These are phyloP conservation scores for Linnaemya tessellans DNA, from an alignment of 2,888 invertebrate species.

Conservation along the genomic window DNA sequence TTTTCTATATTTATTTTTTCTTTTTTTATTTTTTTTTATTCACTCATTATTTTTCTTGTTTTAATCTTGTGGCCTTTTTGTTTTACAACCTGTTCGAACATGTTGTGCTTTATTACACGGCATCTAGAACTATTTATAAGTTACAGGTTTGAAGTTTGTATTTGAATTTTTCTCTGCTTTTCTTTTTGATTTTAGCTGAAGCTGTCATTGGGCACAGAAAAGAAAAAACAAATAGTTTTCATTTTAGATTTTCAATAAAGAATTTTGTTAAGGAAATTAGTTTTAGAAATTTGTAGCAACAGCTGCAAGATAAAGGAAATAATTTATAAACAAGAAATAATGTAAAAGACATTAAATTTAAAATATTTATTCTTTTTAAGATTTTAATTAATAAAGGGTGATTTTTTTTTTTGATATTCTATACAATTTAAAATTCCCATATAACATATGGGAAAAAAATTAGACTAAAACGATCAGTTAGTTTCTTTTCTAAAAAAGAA, in stretches of 20 bases:
- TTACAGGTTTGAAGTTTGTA: conserved; percentile 31
- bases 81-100: conserved; percentile 49
- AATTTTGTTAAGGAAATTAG: conserved; percentile 4
- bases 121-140: conserved; percentile 41
- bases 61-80: conserved; percentile 42
- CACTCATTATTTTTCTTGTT: conserved; percentile 9
- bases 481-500: too few relatives aligned
- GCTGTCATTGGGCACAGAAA: not conserved
- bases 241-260: not conserved
- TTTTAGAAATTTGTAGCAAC: not conserved
- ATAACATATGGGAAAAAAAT: too few relatives aligned
- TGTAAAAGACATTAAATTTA: not conserved
- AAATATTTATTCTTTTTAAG: too few relatives aligned
- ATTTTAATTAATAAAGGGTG: too few relatives aligned
- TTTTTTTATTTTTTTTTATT: too few relatives aligned
- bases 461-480: too few relatives aligned
- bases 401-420: too few relatives aligned
- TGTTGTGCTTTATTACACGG: conserved; percentile 26
- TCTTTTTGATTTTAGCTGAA: conserved; percentile 6
- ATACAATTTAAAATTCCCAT: too few relatives aligned
- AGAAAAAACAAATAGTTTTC: not conserved
- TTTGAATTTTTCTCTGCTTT: conserved; percentile 9
- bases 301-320: not conserved
- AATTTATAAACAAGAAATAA: not conserved
- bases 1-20: too few relatives aligned